Evolutionary conservation across 1,140 invertebrate species (phyloP).

Genomic region (Aricia agestis): DNA sequence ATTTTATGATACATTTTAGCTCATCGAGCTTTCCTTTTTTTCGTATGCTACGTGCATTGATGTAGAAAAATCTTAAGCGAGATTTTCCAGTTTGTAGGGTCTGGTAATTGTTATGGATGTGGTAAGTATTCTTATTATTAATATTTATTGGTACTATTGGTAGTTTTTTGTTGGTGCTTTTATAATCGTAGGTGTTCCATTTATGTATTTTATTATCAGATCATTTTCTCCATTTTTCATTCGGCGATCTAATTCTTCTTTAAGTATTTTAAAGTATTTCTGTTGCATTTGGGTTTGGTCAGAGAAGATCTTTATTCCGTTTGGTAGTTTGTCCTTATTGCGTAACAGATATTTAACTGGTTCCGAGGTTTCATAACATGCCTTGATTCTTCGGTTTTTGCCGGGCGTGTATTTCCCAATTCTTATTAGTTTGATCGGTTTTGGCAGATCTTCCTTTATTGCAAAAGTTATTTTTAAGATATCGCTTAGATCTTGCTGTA

Average conservation of each 20-base stretch:
- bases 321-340: conserved; percentile 15
- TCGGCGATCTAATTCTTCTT: conserved; percentile 18
- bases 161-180: conserved; percentile 25
- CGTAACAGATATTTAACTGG: conserved; percentile 12
- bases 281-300: conserved; percentile 10
- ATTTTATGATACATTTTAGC: conserved; percentile 14
- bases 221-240: conserved; percentile 19
- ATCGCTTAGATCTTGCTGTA: too few relatives aligned
- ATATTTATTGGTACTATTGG: neutral
- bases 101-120: conserved; percentile 20
- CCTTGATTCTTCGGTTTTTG: conserved; percentile 27
- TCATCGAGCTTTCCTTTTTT: neutral
- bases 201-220: conserved; percentile 23
- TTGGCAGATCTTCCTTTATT: conserved; percentile 7
- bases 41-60: conserved; percentile 24
- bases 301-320: conserved; percentile 17
- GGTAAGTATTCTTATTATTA: conserved; percentile 10
- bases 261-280: conserved; percentile 17
- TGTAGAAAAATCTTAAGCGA: conserved; percentile 23
- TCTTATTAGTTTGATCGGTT: conserved; percentile 26
- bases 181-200: conserved; percentile 23
- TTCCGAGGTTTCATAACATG: conserved; percentile 20
- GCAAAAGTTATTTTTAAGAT: too few relatives aligned
- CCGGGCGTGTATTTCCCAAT: conserved; percentile 26
- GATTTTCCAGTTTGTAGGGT: conserved; percentile 16